Evolutionary conservation across 2,113 vertebrate genomes (phyloP).

Genomic region (Ammodytes marinus): DNA sequence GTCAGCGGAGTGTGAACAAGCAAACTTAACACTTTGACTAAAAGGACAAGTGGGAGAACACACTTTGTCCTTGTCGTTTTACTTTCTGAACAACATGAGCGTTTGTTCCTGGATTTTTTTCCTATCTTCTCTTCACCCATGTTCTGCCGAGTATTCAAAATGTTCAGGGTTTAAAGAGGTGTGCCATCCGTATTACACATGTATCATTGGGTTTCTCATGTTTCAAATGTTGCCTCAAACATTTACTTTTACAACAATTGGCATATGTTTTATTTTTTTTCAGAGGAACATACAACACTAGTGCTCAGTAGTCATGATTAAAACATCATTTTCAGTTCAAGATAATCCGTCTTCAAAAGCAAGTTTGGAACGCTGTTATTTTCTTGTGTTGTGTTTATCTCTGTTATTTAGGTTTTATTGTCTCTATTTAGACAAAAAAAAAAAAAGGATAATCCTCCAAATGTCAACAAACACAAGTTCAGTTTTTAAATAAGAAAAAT

Average conservation of each 20-base stretch:
- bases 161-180: not conserved
- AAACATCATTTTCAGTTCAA: not conserved
- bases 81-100: not conserved
- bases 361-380: not conserved
- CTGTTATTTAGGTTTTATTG: not conserved
- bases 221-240: not conserved
- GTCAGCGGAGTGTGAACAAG: not conserved
- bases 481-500: too few relatives aligned
- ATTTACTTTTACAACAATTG: not conserved
- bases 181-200: not conserved
- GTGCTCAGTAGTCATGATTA: not conserved
- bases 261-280: not conserved
- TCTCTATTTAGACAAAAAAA: not conserved
- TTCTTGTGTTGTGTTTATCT: not conserved
- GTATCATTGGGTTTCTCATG: not conserved
- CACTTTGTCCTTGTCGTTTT: not conserved
- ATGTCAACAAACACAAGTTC: too few relatives aligned
- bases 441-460: too few relatives aligned
- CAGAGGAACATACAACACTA: not conserved
- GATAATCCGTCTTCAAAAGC: not conserved
- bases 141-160: not conserved
- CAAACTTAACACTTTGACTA: constrained; percentile 7
- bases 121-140: not conserved
- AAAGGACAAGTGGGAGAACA: not conserved
- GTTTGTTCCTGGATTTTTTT: not conserved